Evolutionary conservation across 1,140 invertebrate genomes (phyloP).

Genomic region (Myzus persicae): DNA sequence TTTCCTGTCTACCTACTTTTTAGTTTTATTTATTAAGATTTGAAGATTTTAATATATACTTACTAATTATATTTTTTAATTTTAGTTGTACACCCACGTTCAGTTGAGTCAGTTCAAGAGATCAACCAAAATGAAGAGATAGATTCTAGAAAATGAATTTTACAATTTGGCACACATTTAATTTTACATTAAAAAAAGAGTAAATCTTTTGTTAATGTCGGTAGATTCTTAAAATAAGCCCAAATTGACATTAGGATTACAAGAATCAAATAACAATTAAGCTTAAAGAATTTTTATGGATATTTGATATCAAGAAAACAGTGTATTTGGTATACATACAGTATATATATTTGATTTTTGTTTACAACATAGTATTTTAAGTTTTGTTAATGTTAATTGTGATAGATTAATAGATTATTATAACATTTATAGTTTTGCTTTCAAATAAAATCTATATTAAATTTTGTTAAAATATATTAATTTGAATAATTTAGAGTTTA

Average conservation of each 20-base stretch:
- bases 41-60: background rate
- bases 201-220: slow-evolving; percentile 5
- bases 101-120: slow-evolving; percentile 19
- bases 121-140: slow-evolving; percentile 27
- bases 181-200: slow-evolving; percentile 29
- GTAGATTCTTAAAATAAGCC: slow-evolving; percentile 30
- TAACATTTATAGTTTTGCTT: slow-evolving; percentile 42
- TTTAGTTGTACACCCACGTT: slow-evolving; percentile 52
- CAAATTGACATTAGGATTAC: slow-evolving; percentile 37
- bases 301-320: slow-evolving; percentile 23
- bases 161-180: background rate
- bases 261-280: slow-evolving; percentile 56
- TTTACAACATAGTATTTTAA: slow-evolving; percentile 51
- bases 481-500: background rate
- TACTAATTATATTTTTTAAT: background rate
- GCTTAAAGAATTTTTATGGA: slow-evolving; percentile 25
- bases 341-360: slow-evolving; percentile 49
- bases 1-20: too few species aligned
- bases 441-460: slow-evolving; percentile 35
- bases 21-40: background rate
- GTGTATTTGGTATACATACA: slow-evolving; percentile 37
- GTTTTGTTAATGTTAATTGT: slow-evolving; percentile 56
- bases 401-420: slow-evolving; percentile 54
- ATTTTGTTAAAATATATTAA: slow-evolving; percentile 33
- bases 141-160: slow-evolving; percentile 25